A percentile compares a stretch with the other conserved stretches of the same genome.
These are phyloP conservation scores for Acanthornis magna DNA, from an alignment of 2,797 vertebrate species.

Conservation along the genomic window DNA sequence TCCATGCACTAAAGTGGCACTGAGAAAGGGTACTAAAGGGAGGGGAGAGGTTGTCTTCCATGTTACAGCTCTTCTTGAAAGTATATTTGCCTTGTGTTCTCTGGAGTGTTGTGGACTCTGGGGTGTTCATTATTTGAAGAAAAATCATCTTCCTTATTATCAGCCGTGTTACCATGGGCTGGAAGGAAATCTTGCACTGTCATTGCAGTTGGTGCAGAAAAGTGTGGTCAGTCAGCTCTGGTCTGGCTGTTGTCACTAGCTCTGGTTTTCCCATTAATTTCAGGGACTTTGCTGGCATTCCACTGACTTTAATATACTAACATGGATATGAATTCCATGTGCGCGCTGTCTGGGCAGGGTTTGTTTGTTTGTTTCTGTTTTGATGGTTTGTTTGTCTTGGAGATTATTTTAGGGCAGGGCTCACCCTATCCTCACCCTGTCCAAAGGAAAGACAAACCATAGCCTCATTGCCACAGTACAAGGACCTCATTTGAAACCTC, in stretches of 20 bases:
- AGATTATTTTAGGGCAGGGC: background rate
- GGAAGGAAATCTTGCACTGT: background rate
- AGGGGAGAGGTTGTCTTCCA: background rate
- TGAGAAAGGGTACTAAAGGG: background rate
- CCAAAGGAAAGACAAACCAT: background rate
- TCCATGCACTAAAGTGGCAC: background rate
- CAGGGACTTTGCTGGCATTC: background rate
- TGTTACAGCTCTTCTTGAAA: background rate
- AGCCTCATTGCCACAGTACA: background rate
- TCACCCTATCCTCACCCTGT: background rate
- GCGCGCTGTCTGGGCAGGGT: background rate
- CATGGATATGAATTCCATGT: background rate
- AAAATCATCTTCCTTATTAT: background rate
- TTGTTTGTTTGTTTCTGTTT: slow-evolving; percentile 36
- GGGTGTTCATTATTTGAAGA: background rate
- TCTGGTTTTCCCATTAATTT: background rate
- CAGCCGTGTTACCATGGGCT: background rate
- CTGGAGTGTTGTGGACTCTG: background rate
- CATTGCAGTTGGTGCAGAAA: background rate
- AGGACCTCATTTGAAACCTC: background rate
- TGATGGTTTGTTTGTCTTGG: slow-evolving; percentile 22
- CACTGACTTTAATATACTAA: background rate
- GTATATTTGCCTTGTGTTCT: background rate
- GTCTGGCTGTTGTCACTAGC: background rate
- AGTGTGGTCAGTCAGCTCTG: background rate